Evolutionary conservation across 2,113 vertebrate species (phyloP).

Genomic region (Cygnus buccinator): DNA sequence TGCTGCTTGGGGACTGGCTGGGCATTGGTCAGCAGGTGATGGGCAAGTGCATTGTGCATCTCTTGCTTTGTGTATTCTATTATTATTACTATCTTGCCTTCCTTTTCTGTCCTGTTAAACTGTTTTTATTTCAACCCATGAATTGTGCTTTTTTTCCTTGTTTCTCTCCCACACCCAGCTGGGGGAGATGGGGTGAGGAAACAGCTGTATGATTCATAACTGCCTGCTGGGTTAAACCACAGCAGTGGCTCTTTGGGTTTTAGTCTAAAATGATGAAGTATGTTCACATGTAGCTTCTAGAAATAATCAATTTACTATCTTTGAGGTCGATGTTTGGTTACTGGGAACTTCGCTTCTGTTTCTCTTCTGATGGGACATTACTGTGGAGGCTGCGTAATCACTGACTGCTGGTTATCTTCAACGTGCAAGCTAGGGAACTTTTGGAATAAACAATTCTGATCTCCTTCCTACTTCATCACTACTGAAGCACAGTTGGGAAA

Average conservation of each 20-base stretch:
- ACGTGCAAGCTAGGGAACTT: accelerated
- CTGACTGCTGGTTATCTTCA: background rate
- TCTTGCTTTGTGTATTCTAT: too few relatives aligned
- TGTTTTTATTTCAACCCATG: too few relatives aligned
- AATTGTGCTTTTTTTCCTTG: too few relatives aligned
- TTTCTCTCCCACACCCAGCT: too few relatives aligned
- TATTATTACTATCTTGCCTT: too few relatives aligned
- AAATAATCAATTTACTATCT: background rate
- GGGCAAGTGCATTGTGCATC: too few relatives aligned
- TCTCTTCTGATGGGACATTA: background rate
- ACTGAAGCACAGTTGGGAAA: background rate
- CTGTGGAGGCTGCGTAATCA: accelerated
- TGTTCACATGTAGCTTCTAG: background rate
- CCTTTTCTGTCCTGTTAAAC: too few relatives aligned
- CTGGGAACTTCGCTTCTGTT: background rate
- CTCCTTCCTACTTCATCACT: background rate
- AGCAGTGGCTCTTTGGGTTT: background rate
- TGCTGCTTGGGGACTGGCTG: too few relatives aligned
- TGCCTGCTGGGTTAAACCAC: too few relatives aligned
- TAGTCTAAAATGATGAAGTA: background rate
- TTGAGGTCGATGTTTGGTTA: background rate
- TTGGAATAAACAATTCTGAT: background rate
- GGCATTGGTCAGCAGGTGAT: too few relatives aligned
- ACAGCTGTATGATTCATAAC: too few relatives aligned
- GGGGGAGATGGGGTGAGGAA: too few relatives aligned